These are phyloP conservation scores for Tetramorium bicarinatum DNA, from an alignment of 2,888 invertebrate genomes.

Conservation along the genomic window DNA sequence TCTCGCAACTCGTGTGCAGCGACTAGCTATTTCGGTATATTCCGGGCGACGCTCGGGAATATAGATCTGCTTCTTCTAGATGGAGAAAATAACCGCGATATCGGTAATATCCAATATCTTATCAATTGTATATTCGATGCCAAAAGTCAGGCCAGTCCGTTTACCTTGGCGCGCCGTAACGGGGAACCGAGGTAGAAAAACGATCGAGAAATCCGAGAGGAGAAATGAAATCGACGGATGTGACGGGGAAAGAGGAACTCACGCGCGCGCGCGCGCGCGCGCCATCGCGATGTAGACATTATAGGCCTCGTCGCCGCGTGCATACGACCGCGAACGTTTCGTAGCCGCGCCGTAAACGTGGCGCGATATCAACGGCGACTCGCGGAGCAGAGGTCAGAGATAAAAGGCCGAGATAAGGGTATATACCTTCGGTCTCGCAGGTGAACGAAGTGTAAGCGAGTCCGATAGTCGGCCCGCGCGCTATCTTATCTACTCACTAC, in stretches of 20 bases:
- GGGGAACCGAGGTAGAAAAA: constrained; percentile 6
- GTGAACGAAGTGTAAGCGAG: constrained; percentile 83
- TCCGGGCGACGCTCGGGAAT: constrained; percentile 1
- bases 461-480: constrained; percentile 80
- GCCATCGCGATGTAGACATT: constrained; percentile 77
- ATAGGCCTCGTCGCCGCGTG: constrained; percentile 73
- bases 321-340: constrained; percentile 62
- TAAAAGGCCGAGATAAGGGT: constrained; percentile 83
- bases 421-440: constrained; percentile 78
- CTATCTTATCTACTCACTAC: constrained; percentile 82
- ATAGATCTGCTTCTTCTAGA: background rate
- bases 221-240: constrained; percentile 38
- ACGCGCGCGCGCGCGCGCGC: constrained; percentile 49
- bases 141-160: constrained; percentile 43
- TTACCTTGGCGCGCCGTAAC: constrained; percentile 21
- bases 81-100: background rate
- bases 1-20: background rate
- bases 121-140: constrained; percentile 40
- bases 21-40: background rate
- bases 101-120: constrained; percentile 20
- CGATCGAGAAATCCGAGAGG: constrained; percentile 22
- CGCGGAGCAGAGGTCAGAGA: constrained; percentile 84
- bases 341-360: constrained; percentile 51
- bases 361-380: constrained; percentile 74
- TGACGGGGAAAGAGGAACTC: constrained; percentile 24